Conservation (phyloP, 1,140 invertebrate species). For the Caerostris extrusa region DNA sequence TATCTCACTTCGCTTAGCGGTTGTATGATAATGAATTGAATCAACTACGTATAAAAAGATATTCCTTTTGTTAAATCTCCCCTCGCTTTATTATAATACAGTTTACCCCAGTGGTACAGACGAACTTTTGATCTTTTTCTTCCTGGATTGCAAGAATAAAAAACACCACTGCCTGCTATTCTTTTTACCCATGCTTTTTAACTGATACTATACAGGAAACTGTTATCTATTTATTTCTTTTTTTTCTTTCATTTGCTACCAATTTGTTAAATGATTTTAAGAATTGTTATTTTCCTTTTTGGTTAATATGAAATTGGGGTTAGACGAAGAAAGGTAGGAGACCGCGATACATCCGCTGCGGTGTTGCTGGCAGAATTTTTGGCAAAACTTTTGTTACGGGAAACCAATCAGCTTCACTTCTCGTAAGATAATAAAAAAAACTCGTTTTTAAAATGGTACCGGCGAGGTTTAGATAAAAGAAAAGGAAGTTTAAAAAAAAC, state of each 20-base stretch:
- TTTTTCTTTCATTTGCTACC: conserved; percentile 17
- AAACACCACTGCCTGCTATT: background rate
- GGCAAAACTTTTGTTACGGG: background rate
- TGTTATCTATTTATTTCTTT: too few relatives aligned
- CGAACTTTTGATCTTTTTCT: conserved; percentile 6
- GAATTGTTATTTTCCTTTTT: conserved; percentile 41
- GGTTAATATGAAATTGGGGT: background rate
- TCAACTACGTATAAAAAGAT: conserved; percentile 42
- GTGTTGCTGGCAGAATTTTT: background rate
- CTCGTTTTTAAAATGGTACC: background rate
- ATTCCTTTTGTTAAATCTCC: background rate
- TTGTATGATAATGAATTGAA: conserved; percentile 69
- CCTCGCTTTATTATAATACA: background rate
- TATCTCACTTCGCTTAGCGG: background rate
- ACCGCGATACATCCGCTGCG: background rate
- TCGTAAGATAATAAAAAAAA: background rate
- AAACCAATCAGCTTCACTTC: conserved; percentile 2
- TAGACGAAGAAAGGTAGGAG: background rate
- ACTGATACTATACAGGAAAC: conserved; percentile 47
- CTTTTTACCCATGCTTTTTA: background rate
- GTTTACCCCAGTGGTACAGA: background rate
- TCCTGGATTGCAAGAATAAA: background rate
- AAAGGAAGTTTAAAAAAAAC: background rate
- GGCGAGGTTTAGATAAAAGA: background rate
- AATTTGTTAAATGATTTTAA: conserved; percentile 60